Conservation (phyloP, 1,140 invertebrate species). For the Neodiprion pinetum region DNA sequence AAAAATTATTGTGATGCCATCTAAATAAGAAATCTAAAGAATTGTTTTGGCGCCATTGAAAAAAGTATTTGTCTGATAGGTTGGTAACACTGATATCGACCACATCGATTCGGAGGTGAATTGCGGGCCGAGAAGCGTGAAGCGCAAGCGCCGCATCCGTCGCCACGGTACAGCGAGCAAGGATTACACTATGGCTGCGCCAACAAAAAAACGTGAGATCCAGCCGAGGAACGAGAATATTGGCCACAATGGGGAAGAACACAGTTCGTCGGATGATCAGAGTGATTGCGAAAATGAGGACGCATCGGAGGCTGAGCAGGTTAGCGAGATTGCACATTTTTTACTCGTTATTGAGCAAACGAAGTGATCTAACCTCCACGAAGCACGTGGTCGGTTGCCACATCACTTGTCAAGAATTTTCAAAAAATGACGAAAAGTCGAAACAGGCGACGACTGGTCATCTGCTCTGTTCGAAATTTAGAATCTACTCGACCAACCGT, state of each 20-base stretch:
- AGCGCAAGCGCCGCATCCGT: neutral
- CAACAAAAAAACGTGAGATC: conserved; percentile 49
- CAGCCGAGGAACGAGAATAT: conserved; percentile 29
- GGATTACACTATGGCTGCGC: conserved; percentile 41
- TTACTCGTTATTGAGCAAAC: conserved; percentile 10
- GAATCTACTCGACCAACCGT: too few relatives aligned
- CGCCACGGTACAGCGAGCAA: neutral
- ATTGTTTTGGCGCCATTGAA: too few relatives aligned
- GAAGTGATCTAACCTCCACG: conserved; percentile 16
- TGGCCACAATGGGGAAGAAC: conserved; percentile 27
- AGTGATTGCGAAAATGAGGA: conserved; percentile 35
- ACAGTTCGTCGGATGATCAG: neutral
- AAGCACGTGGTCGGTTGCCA: conserved; percentile 13
- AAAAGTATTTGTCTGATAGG: too few relatives aligned
- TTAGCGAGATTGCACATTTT: conserved; percentile 21
- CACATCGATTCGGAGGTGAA: neutral
- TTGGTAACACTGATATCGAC: too few relatives aligned
- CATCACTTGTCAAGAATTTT: neutral
- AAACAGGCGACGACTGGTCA: neutral
- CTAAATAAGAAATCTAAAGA: too few relatives aligned
- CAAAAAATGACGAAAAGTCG: neutral
- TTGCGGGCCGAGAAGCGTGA: neutral
- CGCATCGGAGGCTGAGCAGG: conserved; percentile 28
- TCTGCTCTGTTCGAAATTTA: neutral
- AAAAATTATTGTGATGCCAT: too few relatives aligned